These are phyloP conservation scores for Plodia interpunctella DNA, from an alignment of 1,140 invertebrate genomes.

Conservation along the genomic window DNA sequence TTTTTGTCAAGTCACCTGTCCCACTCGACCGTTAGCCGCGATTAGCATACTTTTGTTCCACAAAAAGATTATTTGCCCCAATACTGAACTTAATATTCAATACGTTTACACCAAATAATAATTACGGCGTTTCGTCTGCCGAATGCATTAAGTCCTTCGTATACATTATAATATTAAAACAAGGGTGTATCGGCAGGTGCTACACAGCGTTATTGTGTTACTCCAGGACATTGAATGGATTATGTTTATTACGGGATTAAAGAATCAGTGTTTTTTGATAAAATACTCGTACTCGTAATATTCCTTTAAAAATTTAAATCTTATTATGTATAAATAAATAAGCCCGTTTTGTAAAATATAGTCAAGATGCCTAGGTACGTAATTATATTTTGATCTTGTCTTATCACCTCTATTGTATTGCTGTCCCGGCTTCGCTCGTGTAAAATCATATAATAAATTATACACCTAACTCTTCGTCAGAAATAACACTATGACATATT, in stretches of 20 bases:
- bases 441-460: too few relatives aligned
- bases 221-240: slow-evolving; percentile 21
- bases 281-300: too few relatives aligned
- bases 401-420: too few relatives aligned
- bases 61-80: slow-evolving; percentile 51
- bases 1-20: slow-evolving; percentile 57
- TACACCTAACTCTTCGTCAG: too few relatives aligned
- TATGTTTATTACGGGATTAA: not conserved
- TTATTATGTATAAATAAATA: too few relatives aligned
- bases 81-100: slow-evolving; percentile 54
- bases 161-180: slow-evolving; percentile 62
- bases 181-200: slow-evolving; percentile 49
- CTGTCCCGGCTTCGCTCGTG: too few relatives aligned
- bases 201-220: slow-evolving; percentile 42
- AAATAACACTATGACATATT: too few relatives aligned
- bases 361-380: too few relatives aligned
- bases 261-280: not conserved
- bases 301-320: too few relatives aligned
- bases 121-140: slow-evolving; percentile 47
- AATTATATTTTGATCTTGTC: too few relatives aligned
- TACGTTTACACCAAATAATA: slow-evolving; percentile 70
- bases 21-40: slow-evolving; percentile 40
- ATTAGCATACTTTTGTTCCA: slow-evolving; percentile 58
- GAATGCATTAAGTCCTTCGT: slow-evolving; percentile 56
- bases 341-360: too few relatives aligned